A percentile compares a stretch with the other conserved stretches of the same genome.
Evolutionary conservation across 2,113 vertebrate genomes (phyloP).

Genomic region (Ictalurus punctatus): DNA sequence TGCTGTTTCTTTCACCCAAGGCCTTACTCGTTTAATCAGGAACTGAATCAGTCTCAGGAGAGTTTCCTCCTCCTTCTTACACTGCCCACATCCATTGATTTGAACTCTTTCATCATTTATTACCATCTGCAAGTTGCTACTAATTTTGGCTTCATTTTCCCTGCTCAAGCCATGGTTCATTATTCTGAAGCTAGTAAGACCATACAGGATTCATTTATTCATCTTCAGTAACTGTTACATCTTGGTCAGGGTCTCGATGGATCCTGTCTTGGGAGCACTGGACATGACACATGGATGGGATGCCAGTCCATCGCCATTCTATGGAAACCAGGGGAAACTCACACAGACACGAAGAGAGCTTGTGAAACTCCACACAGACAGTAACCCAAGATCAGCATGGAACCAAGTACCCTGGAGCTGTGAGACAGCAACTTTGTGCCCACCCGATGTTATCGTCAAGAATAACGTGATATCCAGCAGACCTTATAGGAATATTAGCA

Average conservation of each 20-base stretch:
- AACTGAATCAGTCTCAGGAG: conserved; percentile 63
- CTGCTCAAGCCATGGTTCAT: neutral
- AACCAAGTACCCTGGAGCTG: neutral
- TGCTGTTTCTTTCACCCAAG: conserved; percentile 32
- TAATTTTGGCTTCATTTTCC: conserved; percentile 11
- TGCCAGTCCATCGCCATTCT: neutral
- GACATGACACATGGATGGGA: neutral
- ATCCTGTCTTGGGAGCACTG: neutral
- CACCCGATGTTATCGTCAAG: neutral
- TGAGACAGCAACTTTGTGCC: neutral
- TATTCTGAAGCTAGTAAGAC: neutral
- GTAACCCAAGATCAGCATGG: neutral
- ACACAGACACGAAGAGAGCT: neutral
- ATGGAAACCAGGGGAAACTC: neutral
- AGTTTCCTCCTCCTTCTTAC: conserved; percentile 58
- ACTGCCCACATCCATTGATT: conserved; percentile 60
- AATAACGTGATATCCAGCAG: neutral
- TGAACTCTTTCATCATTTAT: conserved; percentile 46
- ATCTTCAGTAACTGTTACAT: neutral
- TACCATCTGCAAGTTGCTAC: conserved; percentile 37
- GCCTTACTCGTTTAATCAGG: conserved; percentile 53
- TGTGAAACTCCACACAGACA: neutral
- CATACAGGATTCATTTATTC: neutral
- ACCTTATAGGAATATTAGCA: neutral
- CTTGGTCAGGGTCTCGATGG: neutral